Percentiles rank a stretch among this genome's conserved stretches.
phyloP scores from a whole-genome alignment of 2,113 vertebrate genomes.

The Callocephalon fimbriatum region DNA sequence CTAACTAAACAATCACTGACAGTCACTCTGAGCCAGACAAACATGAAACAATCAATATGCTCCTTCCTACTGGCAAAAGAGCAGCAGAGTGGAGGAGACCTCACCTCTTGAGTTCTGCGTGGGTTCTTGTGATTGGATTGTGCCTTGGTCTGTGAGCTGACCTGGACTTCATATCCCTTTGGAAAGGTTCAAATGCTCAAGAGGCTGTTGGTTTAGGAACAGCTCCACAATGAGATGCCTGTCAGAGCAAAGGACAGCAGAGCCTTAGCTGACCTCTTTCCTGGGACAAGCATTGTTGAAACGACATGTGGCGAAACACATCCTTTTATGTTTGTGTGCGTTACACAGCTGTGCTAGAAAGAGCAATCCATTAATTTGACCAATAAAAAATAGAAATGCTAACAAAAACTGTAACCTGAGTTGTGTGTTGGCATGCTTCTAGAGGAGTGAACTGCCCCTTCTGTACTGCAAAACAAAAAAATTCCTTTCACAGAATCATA shows the following conservation, averaged over 20 bases:
- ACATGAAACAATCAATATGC: neutral
- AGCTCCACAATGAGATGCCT: neutral
- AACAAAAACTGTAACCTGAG: neutral
- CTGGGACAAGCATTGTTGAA: constrained; percentile 12
- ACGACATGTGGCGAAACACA: neutral
- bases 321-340: neutral
- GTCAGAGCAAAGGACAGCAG: neutral
- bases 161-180: constrained; percentile 29
- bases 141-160: constrained; percentile 11
- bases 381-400: neutral
- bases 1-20: neutral
- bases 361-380: neutral
- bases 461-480: neutral
- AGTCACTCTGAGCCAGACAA: neutral
- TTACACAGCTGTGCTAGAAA: neutral
- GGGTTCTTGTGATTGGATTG: neutral
- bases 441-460: neutral
- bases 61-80: neutral
- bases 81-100: neutral
- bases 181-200: neutral
- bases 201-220: constrained; percentile 44
- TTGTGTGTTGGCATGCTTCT: neutral
- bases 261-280: constrained; percentile 23
- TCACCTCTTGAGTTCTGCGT: neutral
- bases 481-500: neutral